Conservation (phyloP, 2,113 vertebrate genomes). For the Nesoenas mayeri region DNA sequence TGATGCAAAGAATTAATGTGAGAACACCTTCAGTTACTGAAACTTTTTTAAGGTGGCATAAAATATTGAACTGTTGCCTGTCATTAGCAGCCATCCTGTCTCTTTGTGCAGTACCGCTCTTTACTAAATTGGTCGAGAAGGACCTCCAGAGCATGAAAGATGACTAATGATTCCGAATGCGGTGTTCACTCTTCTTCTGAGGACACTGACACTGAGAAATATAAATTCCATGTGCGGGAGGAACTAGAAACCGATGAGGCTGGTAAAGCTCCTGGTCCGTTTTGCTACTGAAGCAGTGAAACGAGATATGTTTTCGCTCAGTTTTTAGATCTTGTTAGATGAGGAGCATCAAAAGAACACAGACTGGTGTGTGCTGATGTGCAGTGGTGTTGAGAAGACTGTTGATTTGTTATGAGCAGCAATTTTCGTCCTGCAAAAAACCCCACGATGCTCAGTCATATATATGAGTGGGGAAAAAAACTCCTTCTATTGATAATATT, state of each 20-base stretch:
- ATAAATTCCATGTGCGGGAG: slow-evolving; percentile 34
- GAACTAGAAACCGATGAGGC: neutral
- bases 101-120: slow-evolving; percentile 71
- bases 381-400: neutral
- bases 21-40: slow-evolving; percentile 88
- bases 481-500: neutral
- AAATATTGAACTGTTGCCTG: slow-evolving; percentile 83
- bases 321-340: neutral
- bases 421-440: neutral
- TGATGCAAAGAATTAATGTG: slow-evolving; percentile 98
- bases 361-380: neutral
- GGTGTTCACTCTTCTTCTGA: slow-evolving; percentile 58
- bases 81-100: slow-evolving; percentile 79
- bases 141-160: slow-evolving; percentile 78
- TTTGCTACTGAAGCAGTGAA: neutral
- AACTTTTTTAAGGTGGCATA: slow-evolving; percentile 84
- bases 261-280: neutral
- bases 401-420: neutral
- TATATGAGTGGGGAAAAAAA: neutral
- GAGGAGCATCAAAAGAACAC: neutral
- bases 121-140: slow-evolving; percentile 76
- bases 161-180: slow-evolving; percentile 66
- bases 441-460: neutral
- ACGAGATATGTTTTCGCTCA: neutral
- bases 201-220: slow-evolving; percentile 44